Percentiles rank a stretch among this genome's conserved stretches.
phyloP scores from a whole-genome alignment of 2,888 invertebrate genomes.

The Volucella bombylans region DNA sequence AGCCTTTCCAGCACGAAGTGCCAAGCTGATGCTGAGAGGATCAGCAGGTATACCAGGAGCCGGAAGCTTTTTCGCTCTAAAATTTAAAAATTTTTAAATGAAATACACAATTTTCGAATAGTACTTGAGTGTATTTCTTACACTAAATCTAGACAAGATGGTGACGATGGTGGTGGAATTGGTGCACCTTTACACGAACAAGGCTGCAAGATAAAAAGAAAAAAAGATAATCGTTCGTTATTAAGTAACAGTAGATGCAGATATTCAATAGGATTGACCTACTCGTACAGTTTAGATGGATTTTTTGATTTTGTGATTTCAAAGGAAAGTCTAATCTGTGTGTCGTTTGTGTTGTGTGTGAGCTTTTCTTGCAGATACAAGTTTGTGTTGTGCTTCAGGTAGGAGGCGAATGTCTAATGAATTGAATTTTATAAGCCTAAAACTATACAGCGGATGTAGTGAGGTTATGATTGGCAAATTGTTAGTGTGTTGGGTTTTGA shows the following conservation, averaged over 20 bases:
- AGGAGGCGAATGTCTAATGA: background rate
- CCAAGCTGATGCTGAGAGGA: constrained; percentile 83
- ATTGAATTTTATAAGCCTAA: constrained; percentile 49
- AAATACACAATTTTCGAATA: background rate
- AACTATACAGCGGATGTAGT: constrained; percentile 42
- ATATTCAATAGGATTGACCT: constrained; percentile 28
- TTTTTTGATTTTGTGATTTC: constrained; percentile 35
- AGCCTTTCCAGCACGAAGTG: constrained; percentile 81
- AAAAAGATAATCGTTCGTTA: constrained; percentile 35
- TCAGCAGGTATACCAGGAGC: constrained; percentile 81
- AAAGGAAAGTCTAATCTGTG: constrained; percentile 15
- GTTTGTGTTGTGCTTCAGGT: background rate
- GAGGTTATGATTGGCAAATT: constrained; percentile 23
- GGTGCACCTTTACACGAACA: constrained; percentile 13
- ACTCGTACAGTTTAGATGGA: constrained; percentile 44
- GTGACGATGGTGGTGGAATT: constrained; percentile 21
- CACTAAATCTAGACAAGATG: constrained; percentile 26
- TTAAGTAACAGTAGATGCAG: constrained; percentile 41
- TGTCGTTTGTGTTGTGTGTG: constrained; percentile 34
- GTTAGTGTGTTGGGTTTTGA: constrained; percentile 5
- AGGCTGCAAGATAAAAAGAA: constrained; percentile 35
- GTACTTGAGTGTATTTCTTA: constrained; percentile 6
- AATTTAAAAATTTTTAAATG: background rate
- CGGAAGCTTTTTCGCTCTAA: background rate
- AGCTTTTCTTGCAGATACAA: constrained; percentile 1